A percentile compares a stretch with the other conserved stretches of the same genome.
Evolutionary conservation across 1,140 invertebrate genomes (phyloP).

Genomic region (Anastrepha obliqua): DNA sequence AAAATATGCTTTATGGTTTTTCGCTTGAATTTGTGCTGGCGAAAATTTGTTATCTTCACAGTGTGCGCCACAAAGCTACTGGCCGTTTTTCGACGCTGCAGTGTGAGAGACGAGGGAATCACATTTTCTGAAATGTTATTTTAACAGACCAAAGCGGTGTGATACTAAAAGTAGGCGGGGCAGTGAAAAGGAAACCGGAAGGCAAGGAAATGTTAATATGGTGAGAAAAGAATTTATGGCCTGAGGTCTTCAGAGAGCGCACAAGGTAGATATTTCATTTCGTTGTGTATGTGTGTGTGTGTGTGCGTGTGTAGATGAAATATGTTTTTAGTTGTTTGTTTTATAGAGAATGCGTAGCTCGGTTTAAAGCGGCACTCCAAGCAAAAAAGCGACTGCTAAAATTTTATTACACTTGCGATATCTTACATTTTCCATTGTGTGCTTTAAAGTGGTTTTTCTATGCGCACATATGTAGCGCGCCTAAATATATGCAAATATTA

Average conservation of each 20-base stretch:
- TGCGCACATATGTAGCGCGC: no score
- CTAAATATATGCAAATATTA: no score
- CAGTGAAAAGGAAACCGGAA: constrained; percentile 54
- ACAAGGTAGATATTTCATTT: constrained; percentile 36
- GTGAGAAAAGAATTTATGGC: constrained; percentile 73
- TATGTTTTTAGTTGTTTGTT: not conserved
- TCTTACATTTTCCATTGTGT: no score
- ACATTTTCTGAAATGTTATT: constrained; percentile 45
- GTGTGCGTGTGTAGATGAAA: not conserved
- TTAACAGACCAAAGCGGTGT: constrained; percentile 60
- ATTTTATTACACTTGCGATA: no score
- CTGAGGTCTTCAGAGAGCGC: constrained; percentile 70
- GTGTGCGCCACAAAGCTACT: constrained; percentile 10
- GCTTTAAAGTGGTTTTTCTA: no score
- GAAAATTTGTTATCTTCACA: constrained; percentile 48
- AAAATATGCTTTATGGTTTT: constrained; percentile 72
- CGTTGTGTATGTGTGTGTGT: not conserved
- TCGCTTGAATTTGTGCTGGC: constrained; percentile 55
- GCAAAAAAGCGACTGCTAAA: not conserved
- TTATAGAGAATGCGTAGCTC: not conserved
- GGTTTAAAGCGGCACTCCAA: not conserved
- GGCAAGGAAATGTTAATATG: constrained; percentile 65
- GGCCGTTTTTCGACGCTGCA: constrained; percentile 4
- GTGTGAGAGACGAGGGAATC: not conserved
- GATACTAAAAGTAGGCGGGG: constrained; percentile 5